These are phyloP conservation scores for Sesia bembeciformis DNA, from an alignment of 2,888 invertebrate genomes.

Conservation along the genomic window DNA sequence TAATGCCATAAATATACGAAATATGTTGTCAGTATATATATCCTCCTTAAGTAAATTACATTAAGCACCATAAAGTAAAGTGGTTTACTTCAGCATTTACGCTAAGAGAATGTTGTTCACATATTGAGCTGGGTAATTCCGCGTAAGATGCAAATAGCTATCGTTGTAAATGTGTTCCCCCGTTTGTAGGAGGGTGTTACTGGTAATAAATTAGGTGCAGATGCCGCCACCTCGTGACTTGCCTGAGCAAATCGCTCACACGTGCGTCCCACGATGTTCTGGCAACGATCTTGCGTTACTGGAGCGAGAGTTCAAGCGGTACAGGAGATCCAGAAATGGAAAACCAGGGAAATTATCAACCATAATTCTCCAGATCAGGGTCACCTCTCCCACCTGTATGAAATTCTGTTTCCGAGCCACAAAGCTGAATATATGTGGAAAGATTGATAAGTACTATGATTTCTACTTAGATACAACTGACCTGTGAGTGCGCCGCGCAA, in stretches of 20 bases:
- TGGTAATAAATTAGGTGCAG: slow-evolving; percentile 47
- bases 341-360: slow-evolving; percentile 11
- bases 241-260: slow-evolving; percentile 17
- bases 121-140: slow-evolving; percentile 1
- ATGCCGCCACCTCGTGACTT: slow-evolving; percentile 35
- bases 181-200: slow-evolving; percentile 12
- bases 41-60: too few relatives aligned
- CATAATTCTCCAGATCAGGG: slow-evolving; percentile 11
- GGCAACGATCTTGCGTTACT: slow-evolving; percentile 5
- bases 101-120: neutral
- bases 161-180: slow-evolving; percentile 27
- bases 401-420: neutral
- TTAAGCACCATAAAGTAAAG: too few relatives aligned
- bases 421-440: neutral
- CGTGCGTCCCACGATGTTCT: slow-evolving; percentile 14
- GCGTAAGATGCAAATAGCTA: slow-evolving; percentile 27
- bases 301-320: slow-evolving; percentile 7
- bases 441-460: neutral
- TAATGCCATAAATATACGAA: too few relatives aligned
- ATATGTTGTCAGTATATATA: too few relatives aligned
- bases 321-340: slow-evolving; percentile 11
- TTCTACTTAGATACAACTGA: slow-evolving; percentile 15
- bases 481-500: slow-evolving; percentile 68
- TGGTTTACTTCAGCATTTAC: too few relatives aligned
- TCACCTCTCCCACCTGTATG: slow-evolving; percentile 6